Percentiles rank a stretch among this genome's conserved stretches.
phyloP scores from a whole-genome alignment of 2,797 vertebrate genomes.

The Thalassophryne amazonica region DNA sequence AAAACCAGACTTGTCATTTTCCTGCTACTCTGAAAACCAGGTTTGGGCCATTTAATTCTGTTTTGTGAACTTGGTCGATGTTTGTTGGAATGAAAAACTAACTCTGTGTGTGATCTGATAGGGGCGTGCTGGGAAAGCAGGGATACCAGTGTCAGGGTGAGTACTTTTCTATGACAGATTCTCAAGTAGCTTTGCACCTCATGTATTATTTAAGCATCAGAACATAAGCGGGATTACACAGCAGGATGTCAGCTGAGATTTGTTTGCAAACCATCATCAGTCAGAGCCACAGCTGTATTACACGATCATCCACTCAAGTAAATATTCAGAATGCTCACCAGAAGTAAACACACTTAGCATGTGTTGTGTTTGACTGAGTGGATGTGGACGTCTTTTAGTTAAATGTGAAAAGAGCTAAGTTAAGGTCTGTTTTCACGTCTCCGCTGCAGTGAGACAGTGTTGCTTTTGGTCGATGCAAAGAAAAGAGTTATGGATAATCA shows the following conservation, averaged over 20 bases:
- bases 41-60: no score
- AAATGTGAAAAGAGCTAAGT: no score
- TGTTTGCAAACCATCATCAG: conserved; percentile 9
- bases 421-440: no score
- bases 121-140: conserved; percentile 99
- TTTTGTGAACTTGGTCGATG: no score
- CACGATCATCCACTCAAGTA: neutral
- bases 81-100: conserved; percentile 22
- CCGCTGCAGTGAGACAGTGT: no score
- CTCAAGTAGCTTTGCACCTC: conserved; percentile 35
- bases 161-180: conserved; percentile 48
- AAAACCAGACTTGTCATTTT: no score
- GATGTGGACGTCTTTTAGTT: no score
- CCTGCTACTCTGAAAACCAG: no score
- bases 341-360: neutral
- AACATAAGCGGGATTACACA: conserved; percentile 36
- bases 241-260: conserved; percentile 59
- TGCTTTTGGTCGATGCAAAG: no score
- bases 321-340: neutral
- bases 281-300: neutral
- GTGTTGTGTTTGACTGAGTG: neutral
- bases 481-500: no score
- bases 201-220: conserved; percentile 50
- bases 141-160: conserved; percentile 99
- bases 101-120: conserved; percentile 67